These are phyloP conservation scores for Leptatherina wallacei DNA, from an alignment of 2,797 vertebrate genomes.

Conservation along the genomic window DNA sequence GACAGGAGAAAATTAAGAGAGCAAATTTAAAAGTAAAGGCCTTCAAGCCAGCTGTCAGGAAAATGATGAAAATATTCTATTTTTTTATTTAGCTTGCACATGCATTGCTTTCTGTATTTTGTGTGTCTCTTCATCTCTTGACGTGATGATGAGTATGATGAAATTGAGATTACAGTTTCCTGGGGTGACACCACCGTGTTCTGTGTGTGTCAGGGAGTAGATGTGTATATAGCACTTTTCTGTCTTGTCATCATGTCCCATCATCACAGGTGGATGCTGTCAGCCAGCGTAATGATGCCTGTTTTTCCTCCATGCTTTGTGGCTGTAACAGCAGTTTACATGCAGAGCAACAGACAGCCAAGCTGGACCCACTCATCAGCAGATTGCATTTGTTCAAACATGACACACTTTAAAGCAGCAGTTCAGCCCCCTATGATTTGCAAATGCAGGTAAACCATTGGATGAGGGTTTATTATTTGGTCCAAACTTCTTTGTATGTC, in stretches of 20 bases:
- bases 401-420: neutral
- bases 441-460: too few relatives aligned
- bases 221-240: conserved; percentile 28
- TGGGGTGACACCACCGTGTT: conserved; percentile 5
- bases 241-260: conserved; percentile 34
- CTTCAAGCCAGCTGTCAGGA: conserved; percentile 7
- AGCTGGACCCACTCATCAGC: conserved; percentile 28
- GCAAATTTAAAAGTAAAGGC: conserved; percentile 21
- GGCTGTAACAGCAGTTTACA: conserved; percentile 40
- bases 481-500: too few relatives aligned
- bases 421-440: neutral
- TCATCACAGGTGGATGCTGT: conserved; percentile 64
- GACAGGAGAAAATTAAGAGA: neutral
- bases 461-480: too few relatives aligned
- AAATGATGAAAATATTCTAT: conserved; percentile 2
- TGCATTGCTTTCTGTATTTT: neutral
- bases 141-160: conserved; percentile 22
- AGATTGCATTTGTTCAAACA: conserved; percentile 32
- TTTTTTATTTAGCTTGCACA: neutral
- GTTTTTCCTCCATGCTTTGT: conserved; percentile 44
- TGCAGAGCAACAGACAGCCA: conserved; percentile 43
- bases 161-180: conserved; percentile 8
- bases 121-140: neutral
- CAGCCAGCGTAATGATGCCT: conserved; percentile 62
- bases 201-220: conserved; percentile 23